Evolutionary conservation across 2,797 vertebrate species (phyloP).

Genomic region (Gymnopithys bicolor): DNA sequence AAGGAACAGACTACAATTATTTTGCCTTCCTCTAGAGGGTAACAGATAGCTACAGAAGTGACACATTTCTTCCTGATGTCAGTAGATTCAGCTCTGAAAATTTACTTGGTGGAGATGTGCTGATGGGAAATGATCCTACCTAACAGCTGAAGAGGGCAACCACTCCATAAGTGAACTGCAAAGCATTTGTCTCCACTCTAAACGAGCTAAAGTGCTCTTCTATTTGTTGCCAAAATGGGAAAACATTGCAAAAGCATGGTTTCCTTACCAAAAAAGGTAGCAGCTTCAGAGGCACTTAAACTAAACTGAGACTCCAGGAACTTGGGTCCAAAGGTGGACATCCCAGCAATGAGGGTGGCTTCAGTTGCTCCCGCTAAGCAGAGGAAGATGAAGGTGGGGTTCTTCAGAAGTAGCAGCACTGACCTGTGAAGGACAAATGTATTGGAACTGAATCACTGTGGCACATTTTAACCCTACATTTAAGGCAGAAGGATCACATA

Average conservation of each 20-base stretch:
- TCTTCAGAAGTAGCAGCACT: conserved; percentile 89
- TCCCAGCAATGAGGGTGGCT: conserved; percentile 90
- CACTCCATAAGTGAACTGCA: background rate
- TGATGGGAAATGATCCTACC: background rate
- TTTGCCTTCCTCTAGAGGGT: conserved; percentile 45
- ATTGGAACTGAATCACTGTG: background rate
- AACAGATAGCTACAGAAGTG: conserved; percentile 25
- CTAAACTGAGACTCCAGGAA: conserved; percentile 95
- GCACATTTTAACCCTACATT: background rate
- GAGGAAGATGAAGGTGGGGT: conserved; percentile 91
- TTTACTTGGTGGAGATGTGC: background rate
- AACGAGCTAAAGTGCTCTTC: background rate
- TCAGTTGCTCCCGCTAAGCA: conserved; percentile 93
- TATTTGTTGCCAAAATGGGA: background rate
- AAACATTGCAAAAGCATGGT: background rate
- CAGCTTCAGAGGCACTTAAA: conserved; percentile 94
- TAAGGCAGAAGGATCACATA: background rate
- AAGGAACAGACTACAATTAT: background rate
- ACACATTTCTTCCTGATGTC: background rate
- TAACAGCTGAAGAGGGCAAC: background rate
- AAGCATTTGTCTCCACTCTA: background rate
- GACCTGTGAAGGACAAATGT: conserved; percentile 77
- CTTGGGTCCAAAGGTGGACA: conserved; percentile 97
- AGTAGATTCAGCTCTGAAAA: background rate
- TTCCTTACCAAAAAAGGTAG: conserved; percentile 91